Evolutionary conservation across 1,140 invertebrate genomes (phyloP), one percentile per base, ranked within the genome.

Genomic region (Sinella curviseta): DNA sequence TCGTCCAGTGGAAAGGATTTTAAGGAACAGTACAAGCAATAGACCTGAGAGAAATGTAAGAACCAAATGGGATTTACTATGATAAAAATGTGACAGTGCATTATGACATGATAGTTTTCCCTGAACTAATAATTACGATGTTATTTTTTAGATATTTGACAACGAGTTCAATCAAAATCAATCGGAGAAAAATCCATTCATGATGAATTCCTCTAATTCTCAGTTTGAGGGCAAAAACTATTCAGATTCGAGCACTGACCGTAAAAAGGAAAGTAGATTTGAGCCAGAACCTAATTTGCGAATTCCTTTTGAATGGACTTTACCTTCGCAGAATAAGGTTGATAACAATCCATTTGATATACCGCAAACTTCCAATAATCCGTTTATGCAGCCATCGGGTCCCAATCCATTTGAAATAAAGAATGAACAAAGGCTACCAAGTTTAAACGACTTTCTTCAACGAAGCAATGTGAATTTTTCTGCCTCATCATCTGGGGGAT

Each of bases 331-430:
- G 39, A 74, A 33, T 74, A 75, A 75, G 39, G n/a, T 26, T n/a
- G 65, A 31, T 4, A 60, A 31, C 36, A 81, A 81, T 75, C 80
- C 80, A 30, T 81, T 81, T 76, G 80, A 39, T 31, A 75, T 78
- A 1, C 36, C 31, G n/a, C 33, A 80, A 74, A 31, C 36, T 8
- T 30, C 31, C 31, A 36, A 77, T n/a, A 77, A 77, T 36, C 48
- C 79, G 0, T 70, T 70, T n/a, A 14, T 16, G 26, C 12, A 12
- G 30, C 31, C 26, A 30, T 31, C 3, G 4, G 65, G 65, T 4
- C 31, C 26, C 30, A 70, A 70, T 24, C 65, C 65, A 33, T 70
- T 70, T 70, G 65, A 70, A 31, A 4, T 70, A 2, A 33, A 33
- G 12, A 1, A 70, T 4, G 28, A 70, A 70, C 65, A 2, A 30